Conservation (phyloP, 2,888 invertebrate genomes). For the Diadegma fenestrale region DNA sequence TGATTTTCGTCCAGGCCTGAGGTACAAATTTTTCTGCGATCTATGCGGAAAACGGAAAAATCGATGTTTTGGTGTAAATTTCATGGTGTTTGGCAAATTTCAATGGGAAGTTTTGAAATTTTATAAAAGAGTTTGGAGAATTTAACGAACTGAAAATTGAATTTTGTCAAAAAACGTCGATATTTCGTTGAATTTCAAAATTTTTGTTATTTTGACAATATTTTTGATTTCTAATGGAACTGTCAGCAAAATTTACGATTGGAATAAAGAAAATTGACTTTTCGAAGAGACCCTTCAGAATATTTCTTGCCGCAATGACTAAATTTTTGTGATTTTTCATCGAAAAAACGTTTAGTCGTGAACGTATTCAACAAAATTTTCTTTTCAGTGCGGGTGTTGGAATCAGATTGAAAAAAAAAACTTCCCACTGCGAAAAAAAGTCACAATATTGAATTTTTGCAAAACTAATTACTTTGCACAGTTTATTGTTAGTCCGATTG, state of each 20-base stretch:
- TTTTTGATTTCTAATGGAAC: too few species aligned
- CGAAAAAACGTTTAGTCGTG: too few species aligned
- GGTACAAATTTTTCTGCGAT: background rate
- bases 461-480: background rate
- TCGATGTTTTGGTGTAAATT: constrained; percentile 2
- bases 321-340: too few species aligned
- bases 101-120: constrained; percentile 38
- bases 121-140: background rate
- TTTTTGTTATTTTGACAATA: too few species aligned
- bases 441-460: background rate
- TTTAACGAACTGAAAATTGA: too few species aligned
- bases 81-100: constrained; percentile 2
- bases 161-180: too few species aligned
- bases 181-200: too few species aligned
- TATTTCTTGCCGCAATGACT: too few species aligned
- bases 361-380: too few species aligned
- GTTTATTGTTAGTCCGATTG: background rate
- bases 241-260: too few species aligned
- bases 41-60: constrained; percentile 10
- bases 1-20: background rate
- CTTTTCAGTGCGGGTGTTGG: constrained; percentile 23
- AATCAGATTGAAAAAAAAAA: background rate
- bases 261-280: too few species aligned
- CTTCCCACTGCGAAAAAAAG: background rate
- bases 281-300: too few species aligned